Evolutionary conservation across 2,113 vertebrate species (phyloP).

Genomic region (Actenoides hombroni): DNA sequence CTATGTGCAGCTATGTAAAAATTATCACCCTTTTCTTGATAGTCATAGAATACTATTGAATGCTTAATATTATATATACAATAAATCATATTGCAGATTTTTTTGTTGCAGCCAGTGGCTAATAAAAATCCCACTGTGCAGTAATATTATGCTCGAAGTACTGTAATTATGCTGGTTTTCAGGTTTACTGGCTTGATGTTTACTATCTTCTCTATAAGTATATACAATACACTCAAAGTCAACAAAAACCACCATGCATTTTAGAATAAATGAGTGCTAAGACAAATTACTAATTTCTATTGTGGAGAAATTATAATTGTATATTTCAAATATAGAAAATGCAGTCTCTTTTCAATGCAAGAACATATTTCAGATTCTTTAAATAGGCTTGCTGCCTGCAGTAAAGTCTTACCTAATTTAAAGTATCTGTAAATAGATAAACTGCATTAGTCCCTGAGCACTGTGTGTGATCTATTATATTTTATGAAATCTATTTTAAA

Average conservation of each 20-base stretch:
- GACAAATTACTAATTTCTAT: background rate
- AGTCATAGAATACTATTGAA: background rate
- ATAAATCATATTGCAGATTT: background rate
- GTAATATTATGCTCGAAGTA: constrained; percentile 22
- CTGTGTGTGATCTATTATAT: background rate
- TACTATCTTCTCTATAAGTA: constrained; percentile 5
- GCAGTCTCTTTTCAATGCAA: background rate
- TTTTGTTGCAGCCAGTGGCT: constrained; percentile 38
- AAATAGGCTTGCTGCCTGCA: background rate
- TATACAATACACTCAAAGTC: constrained; percentile 6
- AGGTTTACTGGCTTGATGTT: constrained; percentile 51
- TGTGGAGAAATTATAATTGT: background rate
- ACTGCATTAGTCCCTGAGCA: background rate
- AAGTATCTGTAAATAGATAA: background rate
- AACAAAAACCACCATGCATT: background rate
- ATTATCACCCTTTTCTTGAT: background rate
- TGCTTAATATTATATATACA: background rate
- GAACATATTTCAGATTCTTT: background rate
- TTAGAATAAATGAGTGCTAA: constrained; percentile 6
- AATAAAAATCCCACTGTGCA: constrained; percentile 36
- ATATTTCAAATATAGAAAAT: background rate
- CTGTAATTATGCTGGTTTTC: constrained; percentile 61
- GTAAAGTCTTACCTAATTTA: background rate
- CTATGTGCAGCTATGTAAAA: background rate
- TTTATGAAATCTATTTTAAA: background rate